These are phyloP conservation scores for Ascidia mentula DNA, from an alignment of 23 tunicate genomes.

Conservation along the genomic window DNA sequence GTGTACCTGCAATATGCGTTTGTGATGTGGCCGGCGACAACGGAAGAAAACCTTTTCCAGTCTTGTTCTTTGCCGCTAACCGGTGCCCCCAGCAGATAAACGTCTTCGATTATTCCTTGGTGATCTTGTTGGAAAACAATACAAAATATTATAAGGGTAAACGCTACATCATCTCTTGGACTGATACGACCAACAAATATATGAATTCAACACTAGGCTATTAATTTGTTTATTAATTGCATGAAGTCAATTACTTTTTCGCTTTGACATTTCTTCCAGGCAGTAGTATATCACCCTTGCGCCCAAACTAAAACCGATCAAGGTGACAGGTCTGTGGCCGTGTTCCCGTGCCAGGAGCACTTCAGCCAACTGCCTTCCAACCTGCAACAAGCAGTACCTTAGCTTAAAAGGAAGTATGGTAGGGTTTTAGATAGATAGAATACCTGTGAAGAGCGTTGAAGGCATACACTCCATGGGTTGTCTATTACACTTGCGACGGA, in stretches of 20 bases:
- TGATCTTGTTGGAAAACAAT: conserved; percentile 45
- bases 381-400: too few species aligned
- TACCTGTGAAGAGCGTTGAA: conserved; percentile 88
- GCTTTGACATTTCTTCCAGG: conserved; percentile 84
- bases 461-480: conserved; percentile 99
- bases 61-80: conserved; percentile 70
- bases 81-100: conserved; percentile 86
- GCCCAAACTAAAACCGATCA: conserved; percentile 93
- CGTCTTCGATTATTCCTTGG: conserved; percentile 87
- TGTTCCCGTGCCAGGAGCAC: conserved; percentile 83
- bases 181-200: too few species aligned
- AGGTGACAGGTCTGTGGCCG: conserved; percentile 94
- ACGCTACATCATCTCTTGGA: too few species aligned
- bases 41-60: conserved; percentile 69
- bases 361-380: conserved; percentile 92
- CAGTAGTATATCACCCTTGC: conserved; percentile 88
- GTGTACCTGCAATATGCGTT: conserved; percentile 87
- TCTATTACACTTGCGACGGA: conserved; percentile 90
- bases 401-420: background rate
- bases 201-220: too few species aligned
- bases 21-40: conserved; percentile 89
- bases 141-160: background rate
- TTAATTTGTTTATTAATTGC: too few species aligned
- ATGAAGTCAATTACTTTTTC: conserved; percentile 68
- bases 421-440: too few species aligned